Evolutionary conservation across 2,888 invertebrate species (phyloP), one percentile per base, ranked within the genome.

Genomic region (Netelia fuscicornis): DNA sequence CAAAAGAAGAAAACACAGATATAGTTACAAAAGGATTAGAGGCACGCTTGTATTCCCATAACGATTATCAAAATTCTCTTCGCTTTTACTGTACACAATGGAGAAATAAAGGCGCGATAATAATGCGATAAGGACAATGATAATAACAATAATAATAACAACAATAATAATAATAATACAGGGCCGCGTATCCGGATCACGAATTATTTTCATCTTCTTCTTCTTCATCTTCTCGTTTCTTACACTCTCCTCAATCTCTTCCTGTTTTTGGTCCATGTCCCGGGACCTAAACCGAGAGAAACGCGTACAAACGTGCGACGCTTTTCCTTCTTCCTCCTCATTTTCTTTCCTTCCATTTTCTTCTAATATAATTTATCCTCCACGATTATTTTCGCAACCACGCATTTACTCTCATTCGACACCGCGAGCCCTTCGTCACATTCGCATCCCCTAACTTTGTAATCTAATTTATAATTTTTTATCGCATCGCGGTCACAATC

Each of bases 271-370:
- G 71, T 77, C 71, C 77, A 30, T 23, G n/a, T 72, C 13, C 67
- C 65, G 60, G 70, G 79, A 85, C 82, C 79, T 77, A 79, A 37
- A 82, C 58, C 75, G 70, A 60, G 48, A 30, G 52, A 76, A 81
- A 56, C 70, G 17, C 71, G 75, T 79, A 85, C 79, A 81, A 81
- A 68, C 37, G 71, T 42, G 62, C 64, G 52, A 70, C 48, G 52
- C 52, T 58, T 65, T 65, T 1, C 1, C 20, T 20, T 20, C 20
- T 20, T 20, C 20, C 20, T 37, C 37, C 83, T 23, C 25, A 17
- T 52, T 37, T 23, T 52, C 52, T 74, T 58, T 20, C 20, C 23
- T 60, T 60, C 23, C 20, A 20, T 54, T 48, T 65, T 54, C 54
- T 60, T 70, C 17, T 37, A 70, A 44, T 52, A 30, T 42, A 25